Evolutionary conservation across 2,113 vertebrate genomes (phyloP).

Genomic region (Herpetotheres cachinnans): DNA sequence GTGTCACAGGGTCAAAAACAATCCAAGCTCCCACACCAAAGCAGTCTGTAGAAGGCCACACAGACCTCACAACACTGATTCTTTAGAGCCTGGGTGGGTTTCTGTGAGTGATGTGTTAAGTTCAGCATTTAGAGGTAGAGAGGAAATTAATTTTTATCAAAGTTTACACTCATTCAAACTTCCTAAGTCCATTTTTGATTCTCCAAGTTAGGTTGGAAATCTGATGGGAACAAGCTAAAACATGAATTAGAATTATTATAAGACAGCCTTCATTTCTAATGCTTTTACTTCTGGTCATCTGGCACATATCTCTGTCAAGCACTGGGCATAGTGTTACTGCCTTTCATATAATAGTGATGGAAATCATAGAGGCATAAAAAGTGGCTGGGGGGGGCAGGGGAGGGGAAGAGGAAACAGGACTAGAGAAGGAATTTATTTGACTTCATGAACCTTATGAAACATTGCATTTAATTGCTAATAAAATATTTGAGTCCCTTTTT

Average conservation of each 20-base stretch:
- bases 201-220: not conserved
- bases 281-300: not conserved
- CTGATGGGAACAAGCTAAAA: not conserved
- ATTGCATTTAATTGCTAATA: not conserved
- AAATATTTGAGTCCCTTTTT: not conserved
- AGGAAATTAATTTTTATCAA: constrained; percentile 28
- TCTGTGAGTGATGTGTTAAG: constrained; percentile 15
- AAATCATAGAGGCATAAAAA: not conserved
- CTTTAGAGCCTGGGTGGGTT: constrained; percentile 47
- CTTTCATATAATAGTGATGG: not conserved
- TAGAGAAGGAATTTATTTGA: not conserved
- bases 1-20: constrained; percentile 64
- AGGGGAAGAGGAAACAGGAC: not conserved
- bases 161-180: not conserved
- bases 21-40: constrained; percentile 59
- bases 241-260: not conserved
- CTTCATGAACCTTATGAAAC: not conserved
- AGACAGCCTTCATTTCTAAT: not conserved
- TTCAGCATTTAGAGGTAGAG: not conserved
- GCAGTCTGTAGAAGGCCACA: constrained; percentile 45
- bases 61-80: constrained; percentile 16
- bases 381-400: no score
- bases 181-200: not conserved
- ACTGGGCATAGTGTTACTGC: not conserved
- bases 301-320: not conserved